Percentiles rank a stretch among this genome's conserved stretches.
These are phyloP conservation scores for Tenthredo mesomela DNA, from an alignment of 2,888 invertebrate species.

Conservation along the genomic window DNA sequence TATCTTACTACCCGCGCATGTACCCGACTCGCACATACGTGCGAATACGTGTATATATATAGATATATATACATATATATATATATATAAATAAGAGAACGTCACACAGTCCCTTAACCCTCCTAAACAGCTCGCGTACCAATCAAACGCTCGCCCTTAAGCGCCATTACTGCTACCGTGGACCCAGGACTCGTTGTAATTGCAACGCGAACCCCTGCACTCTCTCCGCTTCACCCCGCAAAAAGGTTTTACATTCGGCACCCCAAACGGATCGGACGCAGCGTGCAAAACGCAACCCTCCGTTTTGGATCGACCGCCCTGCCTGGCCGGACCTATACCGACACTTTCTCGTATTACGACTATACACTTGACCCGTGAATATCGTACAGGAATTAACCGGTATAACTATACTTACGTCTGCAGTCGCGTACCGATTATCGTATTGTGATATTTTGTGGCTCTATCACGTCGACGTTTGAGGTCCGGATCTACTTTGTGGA, in stretches of 20 bases:
- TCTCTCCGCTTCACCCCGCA: constrained; percentile 14
- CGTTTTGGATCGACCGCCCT: constrained; percentile 17
- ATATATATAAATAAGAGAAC: constrained; percentile 32
- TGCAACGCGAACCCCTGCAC: constrained; percentile 24
- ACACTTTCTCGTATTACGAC: neutral
- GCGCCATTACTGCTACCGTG: constrained; percentile 51
- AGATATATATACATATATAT: too few relatives aligned
- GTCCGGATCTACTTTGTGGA: neutral
- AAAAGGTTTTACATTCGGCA: constrained; percentile 50
- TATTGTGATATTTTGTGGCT: neutral
- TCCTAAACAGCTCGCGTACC: constrained; percentile 61
- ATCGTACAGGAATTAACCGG: neutral
- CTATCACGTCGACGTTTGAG: neutral
- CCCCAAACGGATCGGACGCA: constrained; percentile 36
- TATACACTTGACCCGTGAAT: neutral
- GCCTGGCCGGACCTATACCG: constrained; percentile 5
- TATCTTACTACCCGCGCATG: neutral
- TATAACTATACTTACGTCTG: neutral
- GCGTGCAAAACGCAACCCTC: constrained; percentile 22
- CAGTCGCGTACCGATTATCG: neutral
- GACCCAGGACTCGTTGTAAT: constrained; percentile 39
- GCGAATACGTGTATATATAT: neutral
- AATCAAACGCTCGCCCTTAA: constrained; percentile 63
- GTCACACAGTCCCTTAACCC: constrained; percentile 55
- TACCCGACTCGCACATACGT: neutral